These are phyloP conservation scores for Anguilla rostrata DNA, from an alignment of 2,113 vertebrate species.

Conservation along the genomic window DNA sequence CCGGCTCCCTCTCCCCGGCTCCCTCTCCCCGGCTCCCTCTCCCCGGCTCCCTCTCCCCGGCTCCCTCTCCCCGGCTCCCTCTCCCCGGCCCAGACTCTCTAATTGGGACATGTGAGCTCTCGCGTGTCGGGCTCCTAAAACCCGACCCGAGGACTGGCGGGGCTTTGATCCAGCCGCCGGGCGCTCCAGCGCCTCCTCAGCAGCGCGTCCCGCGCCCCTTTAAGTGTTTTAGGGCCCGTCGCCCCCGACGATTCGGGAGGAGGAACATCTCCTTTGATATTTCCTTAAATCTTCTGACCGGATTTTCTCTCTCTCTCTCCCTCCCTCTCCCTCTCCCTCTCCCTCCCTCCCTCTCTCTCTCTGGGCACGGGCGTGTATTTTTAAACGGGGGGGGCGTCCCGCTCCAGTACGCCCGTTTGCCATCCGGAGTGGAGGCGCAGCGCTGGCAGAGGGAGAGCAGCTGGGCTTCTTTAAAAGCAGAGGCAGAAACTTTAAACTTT, in stretches of 20 bases:
- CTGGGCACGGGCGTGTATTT: conserved; percentile 5
- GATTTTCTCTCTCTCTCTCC: neutral
- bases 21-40: conserved; percentile 36
- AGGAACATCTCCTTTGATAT: conserved; percentile 25
- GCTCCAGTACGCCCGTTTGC: conserved; percentile 8
- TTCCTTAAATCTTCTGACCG: neutral
- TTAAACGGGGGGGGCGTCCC: neutral
- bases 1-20: conserved; percentile 19
- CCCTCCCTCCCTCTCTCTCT: too few species aligned
- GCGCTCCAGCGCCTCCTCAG: conserved; percentile 41
- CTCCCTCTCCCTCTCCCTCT: too few species aligned
- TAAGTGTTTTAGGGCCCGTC: conserved; percentile 24
- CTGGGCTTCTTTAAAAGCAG: too few species aligned
- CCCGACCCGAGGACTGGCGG: conserved; percentile 35
- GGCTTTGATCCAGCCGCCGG: conserved; percentile 53
- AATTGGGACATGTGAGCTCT: conserved; percentile 42
- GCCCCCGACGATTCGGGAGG: conserved; percentile 17
- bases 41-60: conserved; percentile 5
- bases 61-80: conserved; percentile 23
- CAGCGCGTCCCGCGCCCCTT: conserved; percentile 19
- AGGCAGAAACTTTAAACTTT: too few species aligned
- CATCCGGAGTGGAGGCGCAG: neutral
- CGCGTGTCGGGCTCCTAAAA: conserved; percentile 48
- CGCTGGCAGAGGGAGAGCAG: neutral
- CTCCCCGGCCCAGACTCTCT: conserved; percentile 43